These are phyloP conservation scores for Naso thynnoides DNA, from an alignment of 2,797 vertebrate genomes.

Conservation along the genomic window DNA sequence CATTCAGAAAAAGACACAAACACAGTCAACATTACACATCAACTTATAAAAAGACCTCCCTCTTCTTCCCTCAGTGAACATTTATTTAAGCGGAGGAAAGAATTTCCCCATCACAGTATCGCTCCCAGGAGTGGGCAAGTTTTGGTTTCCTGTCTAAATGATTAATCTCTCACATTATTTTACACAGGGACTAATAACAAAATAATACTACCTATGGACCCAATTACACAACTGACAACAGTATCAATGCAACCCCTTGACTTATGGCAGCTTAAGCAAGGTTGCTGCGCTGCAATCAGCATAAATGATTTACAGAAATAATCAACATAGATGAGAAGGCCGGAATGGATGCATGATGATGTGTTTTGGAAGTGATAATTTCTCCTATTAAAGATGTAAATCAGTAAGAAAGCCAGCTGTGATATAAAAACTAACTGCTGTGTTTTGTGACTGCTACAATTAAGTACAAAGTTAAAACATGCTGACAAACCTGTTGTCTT, in stretches of 20 bases:
- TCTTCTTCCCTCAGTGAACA: conserved; percentile 25
- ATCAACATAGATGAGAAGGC: conserved; percentile 43
- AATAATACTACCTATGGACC: conserved; percentile 73
- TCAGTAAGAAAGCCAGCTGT: neutral
- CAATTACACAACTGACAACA: conserved; percentile 79
- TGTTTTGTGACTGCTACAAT: too few relatives aligned
- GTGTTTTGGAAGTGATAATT: neutral
- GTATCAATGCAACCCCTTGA: conserved; percentile 67
- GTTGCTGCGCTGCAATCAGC: conserved; percentile 44
- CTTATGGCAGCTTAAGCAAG: conserved; percentile 57
- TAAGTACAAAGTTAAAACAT: conserved; percentile 7
- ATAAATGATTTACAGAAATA: conserved; percentile 42
- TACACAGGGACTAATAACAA: conserved; percentile 61
- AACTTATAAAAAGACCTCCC: conserved; percentile 12
- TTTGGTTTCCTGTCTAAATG: conserved; percentile 78
- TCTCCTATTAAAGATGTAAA: neutral
- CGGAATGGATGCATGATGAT: neutral
- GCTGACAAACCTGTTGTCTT: too few relatives aligned
- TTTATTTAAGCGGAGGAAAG: conserved; percentile 50
- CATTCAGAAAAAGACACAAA: neutral
- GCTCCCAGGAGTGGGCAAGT: conserved; percentile 59
- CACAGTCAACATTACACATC: neutral
- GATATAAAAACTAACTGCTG: too few relatives aligned
- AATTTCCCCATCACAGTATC: conserved; percentile 49
- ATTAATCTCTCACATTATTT: conserved; percentile 81